Evolutionary conservation across 2,888 invertebrate species (phyloP).

Genomic region (Sacculina carcini): DNA sequence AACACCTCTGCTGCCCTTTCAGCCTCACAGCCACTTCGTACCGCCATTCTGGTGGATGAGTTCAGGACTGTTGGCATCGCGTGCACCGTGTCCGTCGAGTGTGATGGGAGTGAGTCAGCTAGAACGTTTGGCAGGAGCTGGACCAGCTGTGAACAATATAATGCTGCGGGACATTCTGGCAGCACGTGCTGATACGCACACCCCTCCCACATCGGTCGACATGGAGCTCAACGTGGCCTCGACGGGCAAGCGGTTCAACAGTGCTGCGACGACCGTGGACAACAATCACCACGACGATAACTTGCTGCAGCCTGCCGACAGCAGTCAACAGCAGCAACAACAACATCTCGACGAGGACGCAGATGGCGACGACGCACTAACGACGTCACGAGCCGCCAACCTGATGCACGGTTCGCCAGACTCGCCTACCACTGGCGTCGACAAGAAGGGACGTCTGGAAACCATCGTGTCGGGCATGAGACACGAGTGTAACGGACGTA

Average conservation of each 20-base stretch:
- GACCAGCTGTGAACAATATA: conserved; percentile 8
- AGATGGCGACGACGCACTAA: conserved; percentile 8
- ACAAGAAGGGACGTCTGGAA: conserved; percentile 72
- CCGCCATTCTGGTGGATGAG: conserved; percentile 13
- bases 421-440: conserved; percentile 10
- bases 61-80: conserved; percentile 10
- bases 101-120: conserved; percentile 10
- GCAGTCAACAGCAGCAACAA: conserved; percentile 9
- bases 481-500: too few species aligned
- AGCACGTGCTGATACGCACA: conserved; percentile 9
- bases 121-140: not conserved
- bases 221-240: conserved; percentile 10
- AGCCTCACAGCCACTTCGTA: conserved; percentile 9
- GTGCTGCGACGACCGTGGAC: conserved; percentile 9
- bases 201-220: conserved; percentile 10
- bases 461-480: conserved; percentile 85
- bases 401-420: conserved; percentile 10
- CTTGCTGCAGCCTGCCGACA: conserved; percentile 10
- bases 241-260: conserved; percentile 7
- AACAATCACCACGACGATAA: conserved; percentile 8
- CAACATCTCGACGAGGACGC: conserved; percentile 11
- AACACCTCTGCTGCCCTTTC: conserved; percentile 11
- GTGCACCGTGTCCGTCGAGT: conserved; percentile 8
- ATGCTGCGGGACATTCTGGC: conserved; percentile 12
- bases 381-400: too few species aligned